Evolutionary conservation across 1,140 invertebrate species (phyloP).

Genomic region (Lasaia peninsularis): DNA sequence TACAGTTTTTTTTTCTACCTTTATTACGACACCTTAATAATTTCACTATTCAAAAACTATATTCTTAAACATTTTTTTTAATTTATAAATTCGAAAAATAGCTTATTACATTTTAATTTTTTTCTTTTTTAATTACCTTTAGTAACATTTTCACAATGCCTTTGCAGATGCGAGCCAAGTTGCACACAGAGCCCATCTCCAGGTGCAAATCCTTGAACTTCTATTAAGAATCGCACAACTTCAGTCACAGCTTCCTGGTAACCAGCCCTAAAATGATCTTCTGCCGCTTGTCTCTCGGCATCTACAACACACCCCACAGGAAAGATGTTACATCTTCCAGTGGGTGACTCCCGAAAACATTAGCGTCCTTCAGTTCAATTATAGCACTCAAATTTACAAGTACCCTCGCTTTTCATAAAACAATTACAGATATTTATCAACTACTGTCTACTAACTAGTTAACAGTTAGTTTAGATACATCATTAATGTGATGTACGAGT

Average conservation of each 20-base stretch:
- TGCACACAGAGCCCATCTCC: conserved; percentile 89
- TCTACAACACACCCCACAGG: conserved; percentile 57
- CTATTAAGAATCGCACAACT: conserved; percentile 92
- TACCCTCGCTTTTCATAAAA: conserved; percentile 15
- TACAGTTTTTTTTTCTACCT: no score
- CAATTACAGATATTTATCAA: background rate
- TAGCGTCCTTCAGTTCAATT: conserved; percentile 46
- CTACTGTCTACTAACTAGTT: background rate
- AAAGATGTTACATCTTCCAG: conserved; percentile 49
- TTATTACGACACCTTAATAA: no score
- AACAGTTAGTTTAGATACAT: background rate
- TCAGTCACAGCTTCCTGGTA: conserved; percentile 95
- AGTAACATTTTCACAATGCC: conserved; percentile 84
- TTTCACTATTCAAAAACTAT: no score
- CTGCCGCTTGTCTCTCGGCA: conserved; percentile 59
- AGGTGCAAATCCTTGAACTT: conserved; percentile 88
- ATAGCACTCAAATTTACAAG: conserved; percentile 11
- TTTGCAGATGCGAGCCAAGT: conserved; percentile 89
- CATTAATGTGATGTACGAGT: no score
- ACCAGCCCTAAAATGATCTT: conserved; percentile 83
- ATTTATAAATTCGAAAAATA: no score
- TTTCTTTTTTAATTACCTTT: conserved; percentile 76
- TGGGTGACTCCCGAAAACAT: conserved; percentile 49
- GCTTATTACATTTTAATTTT: no score
- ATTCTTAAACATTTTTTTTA: no score